A percentile compares a stretch with the other conserved stretches of the same genome.
These are phyloP conservation scores for Menura novaehollandiae DNA, from an alignment of 2,113 vertebrate species.

Conservation along the genomic window DNA sequence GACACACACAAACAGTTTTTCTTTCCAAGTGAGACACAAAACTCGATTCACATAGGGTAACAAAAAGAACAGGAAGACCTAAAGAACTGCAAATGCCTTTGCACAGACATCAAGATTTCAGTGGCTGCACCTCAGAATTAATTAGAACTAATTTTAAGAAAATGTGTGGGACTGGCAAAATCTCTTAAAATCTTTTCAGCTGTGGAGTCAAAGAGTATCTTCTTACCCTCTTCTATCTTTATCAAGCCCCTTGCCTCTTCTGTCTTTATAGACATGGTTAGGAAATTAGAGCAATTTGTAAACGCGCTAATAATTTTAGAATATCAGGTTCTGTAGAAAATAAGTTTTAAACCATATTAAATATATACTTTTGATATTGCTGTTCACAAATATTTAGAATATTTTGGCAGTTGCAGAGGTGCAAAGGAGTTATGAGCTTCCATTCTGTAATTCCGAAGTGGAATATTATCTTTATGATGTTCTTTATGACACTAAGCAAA, in stretches of 20 bases:
- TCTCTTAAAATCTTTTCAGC: background rate
- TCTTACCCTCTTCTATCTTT: background rate
- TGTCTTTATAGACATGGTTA: background rate
- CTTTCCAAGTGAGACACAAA: background rate
- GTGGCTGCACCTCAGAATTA: background rate
- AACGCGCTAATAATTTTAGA: background rate
- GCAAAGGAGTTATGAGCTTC: background rate
- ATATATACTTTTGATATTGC: background rate
- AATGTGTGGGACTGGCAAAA: background rate
- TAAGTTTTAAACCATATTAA: background rate
- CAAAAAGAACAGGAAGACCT: background rate
- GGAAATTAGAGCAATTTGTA: background rate
- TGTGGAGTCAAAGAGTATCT: background rate
- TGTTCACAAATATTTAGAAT: background rate
- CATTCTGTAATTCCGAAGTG: background rate
- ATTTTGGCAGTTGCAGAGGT: background rate
- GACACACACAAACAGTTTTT: background rate
- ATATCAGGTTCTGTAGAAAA: background rate
- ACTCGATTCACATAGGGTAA: background rate
- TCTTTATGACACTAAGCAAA: background rate
- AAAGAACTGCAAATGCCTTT: background rate
- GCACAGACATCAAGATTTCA: background rate
- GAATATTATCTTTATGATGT: background rate
- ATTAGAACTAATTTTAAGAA: background rate
- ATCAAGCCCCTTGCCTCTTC: background rate